Evolutionary conservation across 2,888 invertebrate species (phyloP).

Genomic region (Temnothorax rugatulus): DNA sequence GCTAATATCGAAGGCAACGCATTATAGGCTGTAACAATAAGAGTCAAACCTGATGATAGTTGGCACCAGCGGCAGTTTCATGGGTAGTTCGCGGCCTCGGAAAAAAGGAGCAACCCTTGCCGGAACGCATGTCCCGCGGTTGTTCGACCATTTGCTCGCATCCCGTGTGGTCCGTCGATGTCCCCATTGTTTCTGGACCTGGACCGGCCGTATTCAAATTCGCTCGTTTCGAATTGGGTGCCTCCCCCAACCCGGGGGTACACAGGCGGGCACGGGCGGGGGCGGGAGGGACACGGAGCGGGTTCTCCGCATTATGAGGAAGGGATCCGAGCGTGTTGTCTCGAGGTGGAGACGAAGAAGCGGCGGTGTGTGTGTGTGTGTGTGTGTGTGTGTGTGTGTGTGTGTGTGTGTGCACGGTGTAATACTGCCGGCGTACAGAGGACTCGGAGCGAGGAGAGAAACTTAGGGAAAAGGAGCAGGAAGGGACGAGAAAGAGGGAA

Average conservation of each 20-base stretch:
- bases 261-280: not conserved
- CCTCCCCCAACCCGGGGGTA: slow-evolving; percentile 60
- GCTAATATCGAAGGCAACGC: not conserved
- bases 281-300: slow-evolving; percentile 18
- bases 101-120: slow-evolving; percentile 75
- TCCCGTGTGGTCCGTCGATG: slow-evolving; percentile 86
- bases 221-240: slow-evolving; percentile 84
- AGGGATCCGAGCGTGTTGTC: slow-evolving; percentile 36
- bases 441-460: slow-evolving; percentile 30
- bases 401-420: slow-evolving; percentile 63
- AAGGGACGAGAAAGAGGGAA: slow-evolving; percentile 40
- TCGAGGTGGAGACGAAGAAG: slow-evolving; percentile 47
- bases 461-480: slow-evolving; percentile 43
- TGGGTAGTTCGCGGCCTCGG: slow-evolving; percentile 49
- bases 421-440: slow-evolving; percentile 69
- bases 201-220: slow-evolving; percentile 84
- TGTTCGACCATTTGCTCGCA: slow-evolving; percentile 86
- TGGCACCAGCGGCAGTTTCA: slow-evolving; percentile 23
- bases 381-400: not conserved
- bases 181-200: slow-evolving; percentile 84
- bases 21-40: not conserved
- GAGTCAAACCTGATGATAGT: slow-evolving; percentile 4
- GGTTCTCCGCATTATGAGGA: slow-evolving; percentile 68
- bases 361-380: slow-evolving; percentile 24
- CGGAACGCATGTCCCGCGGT: slow-evolving; percentile 86